Evolutionary conservation across 2,113 vertebrate species (phyloP).

Genomic region (Varanus komodoensis): DNA sequence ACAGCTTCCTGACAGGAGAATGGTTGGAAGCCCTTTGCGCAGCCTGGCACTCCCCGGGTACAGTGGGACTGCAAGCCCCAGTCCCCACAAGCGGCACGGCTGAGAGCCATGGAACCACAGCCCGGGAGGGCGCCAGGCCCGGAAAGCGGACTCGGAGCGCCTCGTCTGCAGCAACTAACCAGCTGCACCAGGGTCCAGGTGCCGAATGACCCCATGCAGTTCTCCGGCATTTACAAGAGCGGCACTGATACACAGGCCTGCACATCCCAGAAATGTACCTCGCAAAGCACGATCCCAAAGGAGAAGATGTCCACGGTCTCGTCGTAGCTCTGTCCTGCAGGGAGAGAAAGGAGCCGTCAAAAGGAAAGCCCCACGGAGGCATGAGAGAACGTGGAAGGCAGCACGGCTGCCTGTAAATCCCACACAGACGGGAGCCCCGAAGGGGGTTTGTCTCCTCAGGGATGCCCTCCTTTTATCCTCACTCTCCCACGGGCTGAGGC

Average conservation of each 20-base stretch:
- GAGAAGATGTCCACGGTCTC: conserved; percentile 98
- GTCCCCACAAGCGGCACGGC: no score
- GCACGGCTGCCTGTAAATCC: background rate
- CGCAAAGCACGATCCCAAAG: conserved; percentile 95
- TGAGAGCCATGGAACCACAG: no score
- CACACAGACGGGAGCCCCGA: background rate
- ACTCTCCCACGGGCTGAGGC: background rate
- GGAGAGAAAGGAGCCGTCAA: conserved; percentile 26
- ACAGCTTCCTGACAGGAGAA: no score
- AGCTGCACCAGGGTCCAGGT: no score
- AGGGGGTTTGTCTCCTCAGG: no score
- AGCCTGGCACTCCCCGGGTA: no score
- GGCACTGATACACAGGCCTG: background rate
- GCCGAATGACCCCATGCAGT: no score
- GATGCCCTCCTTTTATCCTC: background rate
- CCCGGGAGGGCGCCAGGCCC: no score
- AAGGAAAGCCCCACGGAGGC: background rate
- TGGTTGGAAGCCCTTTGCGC: no score
- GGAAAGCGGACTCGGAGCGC: no score
- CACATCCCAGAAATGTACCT: conserved; percentile 80
- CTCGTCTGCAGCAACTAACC: no score
- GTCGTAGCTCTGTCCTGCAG: conserved; percentile 94
- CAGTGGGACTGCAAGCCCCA: no score
- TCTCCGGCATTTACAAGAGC: background rate
- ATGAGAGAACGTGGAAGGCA: rapidly evolving